phyloP scores from a whole-genome alignment of 2,797 vertebrate genomes.

The Channa striata region DNA sequence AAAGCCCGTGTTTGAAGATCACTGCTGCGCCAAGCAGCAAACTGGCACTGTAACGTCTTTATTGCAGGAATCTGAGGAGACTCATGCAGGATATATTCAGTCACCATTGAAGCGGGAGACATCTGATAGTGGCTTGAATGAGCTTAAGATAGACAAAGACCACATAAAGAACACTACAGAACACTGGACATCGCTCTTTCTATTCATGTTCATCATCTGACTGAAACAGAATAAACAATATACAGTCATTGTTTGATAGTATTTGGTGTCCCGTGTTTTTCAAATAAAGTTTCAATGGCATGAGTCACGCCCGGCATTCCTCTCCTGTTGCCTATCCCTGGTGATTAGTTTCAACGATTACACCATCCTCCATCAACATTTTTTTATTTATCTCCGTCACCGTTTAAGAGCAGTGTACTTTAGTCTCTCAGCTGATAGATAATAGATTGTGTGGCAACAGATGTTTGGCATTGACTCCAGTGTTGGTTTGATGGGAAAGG shows the following conservation, averaged over 20 bases:
- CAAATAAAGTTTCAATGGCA: slow-evolving; percentile 37
- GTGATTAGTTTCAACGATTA: slow-evolving; percentile 51
- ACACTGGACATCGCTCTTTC: not conserved
- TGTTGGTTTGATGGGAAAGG: slow-evolving; percentile 49
- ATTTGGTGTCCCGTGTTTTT: not conserved
- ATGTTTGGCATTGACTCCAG: slow-evolving; percentile 59
- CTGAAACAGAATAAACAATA: slow-evolving; percentile 22
- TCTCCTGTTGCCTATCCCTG: slow-evolving; percentile 11
- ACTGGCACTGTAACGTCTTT: not conserved
- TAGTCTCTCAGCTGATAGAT: slow-evolving; percentile 51
- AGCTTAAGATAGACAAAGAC: slow-evolving; percentile 24
- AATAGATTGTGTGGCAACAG: slow-evolving; percentile 64
- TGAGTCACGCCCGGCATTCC: slow-evolving; percentile 64
- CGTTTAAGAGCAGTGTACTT: slow-evolving; percentile 54
- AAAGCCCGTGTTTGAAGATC: slow-evolving; percentile 23
- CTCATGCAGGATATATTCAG: slow-evolving; percentile 16
- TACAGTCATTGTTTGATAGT: slow-evolving; percentile 3
- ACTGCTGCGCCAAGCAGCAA: slow-evolving; percentile 22
- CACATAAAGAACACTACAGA: slow-evolving; percentile 5
- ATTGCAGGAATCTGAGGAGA: slow-evolving; percentile 35
- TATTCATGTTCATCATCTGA: slow-evolving; percentile 1
- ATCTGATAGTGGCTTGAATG: slow-evolving; percentile 19
- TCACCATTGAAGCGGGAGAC: slow-evolving; percentile 27
- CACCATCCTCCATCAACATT: slow-evolving; percentile 28
- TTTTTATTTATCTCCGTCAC: slow-evolving; percentile 56